Evolutionary conservation across 92 coral and sea anemone species (phyloP).

Genomic region (Umimayanthus kanabou): DNA sequence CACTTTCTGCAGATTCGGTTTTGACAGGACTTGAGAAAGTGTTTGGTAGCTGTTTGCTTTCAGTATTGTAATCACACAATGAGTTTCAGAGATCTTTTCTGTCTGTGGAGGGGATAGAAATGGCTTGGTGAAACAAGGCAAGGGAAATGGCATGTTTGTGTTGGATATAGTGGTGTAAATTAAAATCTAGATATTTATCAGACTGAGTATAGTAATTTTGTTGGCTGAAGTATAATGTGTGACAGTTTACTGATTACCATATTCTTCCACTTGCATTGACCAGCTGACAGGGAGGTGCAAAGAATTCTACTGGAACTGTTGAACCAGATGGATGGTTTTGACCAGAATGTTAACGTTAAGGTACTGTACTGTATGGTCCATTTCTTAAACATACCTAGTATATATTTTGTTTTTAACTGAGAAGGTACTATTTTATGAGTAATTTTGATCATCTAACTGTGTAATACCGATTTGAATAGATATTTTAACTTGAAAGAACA

Average conservation of each 20-base stretch:
- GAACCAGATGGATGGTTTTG: conserved; percentile 99
- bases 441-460: not conserved
- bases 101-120: too few relatives aligned
- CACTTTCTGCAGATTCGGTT: not conserved
- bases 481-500: not conserved
- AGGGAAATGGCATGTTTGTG: too few relatives aligned
- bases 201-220: too few relatives aligned
- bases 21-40: too few relatives aligned
- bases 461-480: not conserved
- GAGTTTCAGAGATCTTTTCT: too few relatives aligned
- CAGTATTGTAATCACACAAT: too few relatives aligned
- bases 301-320: conserved; percentile 94
- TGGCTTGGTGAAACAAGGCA: too few relatives aligned
- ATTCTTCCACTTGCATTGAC: not conserved
- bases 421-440: not conserved
- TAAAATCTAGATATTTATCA: too few relatives aligned
- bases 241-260: not conserved
- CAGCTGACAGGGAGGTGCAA: conserved; percentile 99
- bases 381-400: too few relatives aligned
- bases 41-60: too few relatives aligned
- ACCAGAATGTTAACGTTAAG: conserved; percentile 98
- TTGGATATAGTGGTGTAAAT: too few relatives aligned
- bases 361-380: conserved; percentile 50
- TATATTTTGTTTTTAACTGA: too few relatives aligned
- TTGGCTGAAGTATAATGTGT: not conserved